phyloP scores from a whole-genome alignment of 2,797 vertebrate genomes.

The Coranthus polyacanthus region DNA sequence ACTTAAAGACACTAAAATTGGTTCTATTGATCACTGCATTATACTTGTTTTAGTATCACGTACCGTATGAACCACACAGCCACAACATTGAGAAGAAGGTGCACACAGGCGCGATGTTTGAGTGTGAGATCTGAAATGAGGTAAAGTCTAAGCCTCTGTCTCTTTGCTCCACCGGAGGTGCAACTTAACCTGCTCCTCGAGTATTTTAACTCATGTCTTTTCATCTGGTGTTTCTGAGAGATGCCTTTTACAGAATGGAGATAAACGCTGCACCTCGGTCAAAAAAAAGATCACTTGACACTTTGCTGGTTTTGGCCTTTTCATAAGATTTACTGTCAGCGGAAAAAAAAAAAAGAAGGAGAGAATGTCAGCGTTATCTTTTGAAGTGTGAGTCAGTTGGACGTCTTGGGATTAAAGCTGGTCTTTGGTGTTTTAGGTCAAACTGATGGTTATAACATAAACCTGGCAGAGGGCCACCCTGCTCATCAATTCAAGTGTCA shows the following conservation, averaged over 20 bases:
- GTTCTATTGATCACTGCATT: slow-evolving; percentile 23
- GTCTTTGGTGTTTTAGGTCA: no score
- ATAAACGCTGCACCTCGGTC: no score
- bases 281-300: no score
- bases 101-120: background rate
- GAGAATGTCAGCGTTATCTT: no score
- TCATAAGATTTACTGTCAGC: no score
- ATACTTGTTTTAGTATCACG: background rate
- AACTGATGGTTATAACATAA: no score
- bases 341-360: no score
- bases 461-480: slow-evolving; percentile 9
- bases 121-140: background rate
- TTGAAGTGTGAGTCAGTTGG: no score
- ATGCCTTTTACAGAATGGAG: no score
- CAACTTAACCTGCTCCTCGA: slow-evolving; percentile 1
- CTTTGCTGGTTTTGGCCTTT: no score
- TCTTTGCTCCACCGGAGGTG: background rate
- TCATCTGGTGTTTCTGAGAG: background rate
- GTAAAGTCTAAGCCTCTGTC: background rate
- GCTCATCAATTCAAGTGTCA: background rate
- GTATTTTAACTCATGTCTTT: background rate
- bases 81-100: no score
- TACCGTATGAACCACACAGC: slow-evolving; percentile 3
- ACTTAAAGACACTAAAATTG: slow-evolving; percentile 22
- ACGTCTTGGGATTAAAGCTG: background rate